Evolutionary conservation across 2,888 invertebrate genomes (phyloP), one percentile per base, ranked within the genome.

Genomic region (Drepana falcataria): DNA sequence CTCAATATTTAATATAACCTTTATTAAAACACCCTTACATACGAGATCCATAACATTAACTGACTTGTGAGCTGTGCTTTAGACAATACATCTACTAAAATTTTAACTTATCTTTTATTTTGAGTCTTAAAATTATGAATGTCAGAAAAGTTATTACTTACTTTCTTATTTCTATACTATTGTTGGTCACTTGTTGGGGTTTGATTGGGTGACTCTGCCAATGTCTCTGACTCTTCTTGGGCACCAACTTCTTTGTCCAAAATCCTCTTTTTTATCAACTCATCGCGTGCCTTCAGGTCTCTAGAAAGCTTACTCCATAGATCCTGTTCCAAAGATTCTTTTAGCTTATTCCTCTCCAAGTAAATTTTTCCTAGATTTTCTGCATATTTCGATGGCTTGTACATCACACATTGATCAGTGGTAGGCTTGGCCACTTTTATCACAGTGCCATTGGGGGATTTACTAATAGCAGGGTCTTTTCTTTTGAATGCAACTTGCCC

Each of bases 381-480:
- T 0, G 79, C 80, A 9, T 71, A 73, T 3, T 60, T 52, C 0
- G 79, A 69, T 0, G 82, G 82, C 21, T 61, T 55, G 41, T 68
- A 78, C 4, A 60, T 56, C 2, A 55, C 54, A 9, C 2, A 37
- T 48, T 1, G 54, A n/a, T 3, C 53, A 44, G 3, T 41, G 0
- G 55, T 52, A 3, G 64, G 52, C 2, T 66, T 65, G 0, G 56
- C 21, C 3, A 53, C 33, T 4, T 59, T 64, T 2, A 59, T 59
- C 0, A 54, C 55, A 0, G 54, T 35, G 1, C 51, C 59, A 4
- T 51, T 63, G 1, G 53, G 53, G 0, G 60, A 60, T 41, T 55
- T 64, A 7, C 35, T 44, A n/a, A 49, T 35, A 4, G 33, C 34
- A 0, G 55, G 47, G 1, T 62, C 69, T 65, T 77, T 82, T 40